Base-by-base conservation (phyloP, 2,888 invertebrate genomes). In the Cheilosia grossa region DNA sequence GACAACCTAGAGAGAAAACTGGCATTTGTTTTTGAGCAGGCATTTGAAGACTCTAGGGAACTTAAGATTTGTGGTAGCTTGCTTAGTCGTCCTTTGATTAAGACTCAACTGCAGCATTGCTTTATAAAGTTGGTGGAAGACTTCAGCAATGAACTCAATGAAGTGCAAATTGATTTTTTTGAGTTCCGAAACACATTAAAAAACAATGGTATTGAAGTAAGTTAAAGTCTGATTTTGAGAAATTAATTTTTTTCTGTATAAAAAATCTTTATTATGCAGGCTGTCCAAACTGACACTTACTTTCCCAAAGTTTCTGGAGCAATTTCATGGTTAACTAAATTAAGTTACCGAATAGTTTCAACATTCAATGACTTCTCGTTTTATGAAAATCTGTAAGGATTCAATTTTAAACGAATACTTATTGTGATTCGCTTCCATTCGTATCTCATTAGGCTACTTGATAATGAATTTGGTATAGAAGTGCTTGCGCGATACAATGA, bases 221-320 rank as follows among this genome's bases (percentile, higher is more conserved):
- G 40, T 47, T 15, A 0, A 7, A 30, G 15, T 21, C 37, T 15
- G 40, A 3, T 13, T 37, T 37, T 13, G 37, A 1, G 9, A 9
- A 30, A 37, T 37, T 0, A 10, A 2, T 13, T 37, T 37, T 13
- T 4, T 37, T 13, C 37, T 64, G 6, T 3, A 0, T 92, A 15
- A 40, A 27, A 10, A 2, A 6, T n/a, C 1, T 15, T 21, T 37
- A 4, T 56, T 4, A 30, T 24, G 4, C n/a, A 93, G 49, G 92
- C 92, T 24, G 89, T 93, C 9, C 93, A 94, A 0, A 93, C 94
- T 1, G 95, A 96, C 89, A 91, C 93, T 15, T 95, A 95, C 89
- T 94, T 96, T 89, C 97, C 98, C 0, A 95, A 95, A 15, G 94
- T 96, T 0, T 94, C 96, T 33, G 97, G 97, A 0, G 93, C 94